A percentile compares a stretch with the other conserved stretches of the same genome.
phyloP scores from a whole-genome alignment of 2,888 invertebrate genomes.

The Salticus scenicus region DNA sequence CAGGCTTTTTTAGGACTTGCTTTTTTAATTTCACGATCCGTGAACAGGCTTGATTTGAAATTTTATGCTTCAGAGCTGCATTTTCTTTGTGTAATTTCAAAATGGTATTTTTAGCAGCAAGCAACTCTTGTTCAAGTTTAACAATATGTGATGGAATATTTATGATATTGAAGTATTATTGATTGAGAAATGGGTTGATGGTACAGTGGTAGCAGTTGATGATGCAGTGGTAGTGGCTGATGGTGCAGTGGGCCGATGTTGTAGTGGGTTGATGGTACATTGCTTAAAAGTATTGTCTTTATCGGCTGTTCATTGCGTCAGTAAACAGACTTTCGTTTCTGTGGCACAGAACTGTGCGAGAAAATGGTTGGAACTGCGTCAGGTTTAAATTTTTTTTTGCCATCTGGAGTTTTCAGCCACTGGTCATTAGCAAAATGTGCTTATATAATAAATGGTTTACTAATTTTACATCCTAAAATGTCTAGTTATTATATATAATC shows the following conservation, averaged over 20 bases:
- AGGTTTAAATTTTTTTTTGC: background rate
- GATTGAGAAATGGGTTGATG: no score
- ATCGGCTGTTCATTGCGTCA: no score
- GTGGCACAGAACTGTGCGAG: background rate
- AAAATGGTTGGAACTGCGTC: background rate
- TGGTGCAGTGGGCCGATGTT: background rate
- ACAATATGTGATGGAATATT: no score
- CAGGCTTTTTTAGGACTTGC: background rate
- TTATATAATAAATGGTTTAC: background rate
- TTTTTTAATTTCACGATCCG: background rate
- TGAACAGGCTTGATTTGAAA: background rate
- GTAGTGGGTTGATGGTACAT: background rate
- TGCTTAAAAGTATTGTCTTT: no score
- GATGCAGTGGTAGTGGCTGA: no score
- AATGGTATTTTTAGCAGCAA: no score
- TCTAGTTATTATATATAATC: background rate
- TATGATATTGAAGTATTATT: no score
- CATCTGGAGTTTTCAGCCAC: background rate
- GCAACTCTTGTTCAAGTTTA: no score
- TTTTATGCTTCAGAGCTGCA: background rate
- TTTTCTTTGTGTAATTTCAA: background rate
- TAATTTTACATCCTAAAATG: background rate
- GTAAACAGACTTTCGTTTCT: no score
- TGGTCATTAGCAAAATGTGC: constrained; percentile 25
- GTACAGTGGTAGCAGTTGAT: no score